Conservation (phyloP, 2,113 vertebrate species). For the Xiphias gladius region DNA sequence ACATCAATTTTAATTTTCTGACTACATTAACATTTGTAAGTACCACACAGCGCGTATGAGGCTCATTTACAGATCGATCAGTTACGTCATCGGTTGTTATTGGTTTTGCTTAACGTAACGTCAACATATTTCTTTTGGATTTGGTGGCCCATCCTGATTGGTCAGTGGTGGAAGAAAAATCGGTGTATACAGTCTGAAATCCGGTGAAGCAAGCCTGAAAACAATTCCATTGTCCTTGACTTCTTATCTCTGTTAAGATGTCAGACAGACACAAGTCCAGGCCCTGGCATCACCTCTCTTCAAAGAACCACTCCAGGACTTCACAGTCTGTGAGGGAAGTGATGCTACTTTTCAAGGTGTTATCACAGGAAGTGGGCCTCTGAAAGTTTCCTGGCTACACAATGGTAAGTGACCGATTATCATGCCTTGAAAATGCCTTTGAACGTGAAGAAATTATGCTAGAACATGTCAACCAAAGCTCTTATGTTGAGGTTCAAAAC, state of each 20-base stretch:
- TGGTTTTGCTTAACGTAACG: no score
- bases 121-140: no score
- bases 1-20: no score
- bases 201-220: background rate
- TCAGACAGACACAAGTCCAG: conserved; percentile 23
- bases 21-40: background rate
- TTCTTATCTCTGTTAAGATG: conserved; percentile 45
- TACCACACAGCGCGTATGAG: background rate
- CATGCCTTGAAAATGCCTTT: background rate
- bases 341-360: conserved; percentile 63
- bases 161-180: background rate
- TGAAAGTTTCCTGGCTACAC: conserved; percentile 74
- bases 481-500: background rate
- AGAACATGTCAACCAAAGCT: background rate
- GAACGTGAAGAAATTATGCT: background rate
- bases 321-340: conserved; percentile 54
- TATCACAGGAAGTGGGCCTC: conserved; percentile 71
- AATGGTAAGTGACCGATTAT: conserved; percentile 60
- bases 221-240: background rate
- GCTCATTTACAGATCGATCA: background rate
- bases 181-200: background rate
- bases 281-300: conserved; percentile 41
- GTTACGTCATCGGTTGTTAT: background rate
- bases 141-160: background rate
- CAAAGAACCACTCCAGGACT: conserved; percentile 49